Percentiles rank a stretch among this genome's conserved stretches.
These are phyloP conservation scores for Monodelphis domestica DNA, from an alignment of 2,797 vertebrate genomes.

Conservation along the genomic window DNA sequence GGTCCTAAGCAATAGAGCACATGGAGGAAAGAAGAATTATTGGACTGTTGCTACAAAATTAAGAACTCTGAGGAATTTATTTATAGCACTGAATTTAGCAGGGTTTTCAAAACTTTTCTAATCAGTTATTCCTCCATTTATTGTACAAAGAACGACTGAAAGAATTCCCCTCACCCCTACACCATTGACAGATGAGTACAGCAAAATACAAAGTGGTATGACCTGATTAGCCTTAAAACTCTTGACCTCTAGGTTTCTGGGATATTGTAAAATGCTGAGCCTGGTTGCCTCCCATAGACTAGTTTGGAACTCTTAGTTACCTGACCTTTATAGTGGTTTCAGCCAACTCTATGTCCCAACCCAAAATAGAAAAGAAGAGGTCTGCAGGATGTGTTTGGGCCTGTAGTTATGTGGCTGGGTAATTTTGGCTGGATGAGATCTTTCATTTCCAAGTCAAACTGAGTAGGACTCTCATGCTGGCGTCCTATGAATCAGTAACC, in stretches of 20 bases:
- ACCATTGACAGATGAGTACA: background rate
- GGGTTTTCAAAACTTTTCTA: background rate
- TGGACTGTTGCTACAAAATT: background rate
- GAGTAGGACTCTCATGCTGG: conserved; percentile 70
- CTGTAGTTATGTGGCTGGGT: conserved; percentile 52
- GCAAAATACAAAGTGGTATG: background rate
- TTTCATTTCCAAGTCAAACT: conserved; percentile 79
- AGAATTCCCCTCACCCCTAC: background rate
- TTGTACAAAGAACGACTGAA: background rate
- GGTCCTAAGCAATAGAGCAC: background rate
- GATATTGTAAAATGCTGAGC: rapidly evolving
- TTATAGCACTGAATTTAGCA: background rate
- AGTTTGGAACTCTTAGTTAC: background rate
- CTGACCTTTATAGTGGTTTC: conserved; percentile 52
- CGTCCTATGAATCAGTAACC: conserved; percentile 73
- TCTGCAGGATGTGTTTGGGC: conserved; percentile 32
- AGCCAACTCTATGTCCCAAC: conserved; percentile 7
- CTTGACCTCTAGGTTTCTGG: background rate
- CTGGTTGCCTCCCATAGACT: background rate
- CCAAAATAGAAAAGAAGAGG: background rate
- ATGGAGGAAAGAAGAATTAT: background rate
- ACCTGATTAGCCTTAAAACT: background rate
- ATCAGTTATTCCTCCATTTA: background rate
- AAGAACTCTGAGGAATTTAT: background rate
- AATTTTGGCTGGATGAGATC: conserved; percentile 62